Base-by-base conservation (phyloP, 1,140 invertebrate species). In the Asbolus verrucosus region DNA sequence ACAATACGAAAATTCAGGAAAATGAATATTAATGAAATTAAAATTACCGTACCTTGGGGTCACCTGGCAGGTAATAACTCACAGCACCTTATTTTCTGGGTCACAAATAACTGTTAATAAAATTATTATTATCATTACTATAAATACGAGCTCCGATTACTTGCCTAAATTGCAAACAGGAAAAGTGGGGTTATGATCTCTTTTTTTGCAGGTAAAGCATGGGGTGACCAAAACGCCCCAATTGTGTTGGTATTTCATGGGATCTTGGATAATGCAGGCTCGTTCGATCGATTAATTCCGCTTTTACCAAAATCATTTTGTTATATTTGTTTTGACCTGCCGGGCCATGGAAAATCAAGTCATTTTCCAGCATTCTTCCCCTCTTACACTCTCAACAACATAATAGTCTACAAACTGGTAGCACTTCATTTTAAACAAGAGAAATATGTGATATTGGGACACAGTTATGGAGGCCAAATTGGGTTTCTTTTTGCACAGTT, bases 21-120 rank as follows among this genome's bases (percentile, higher is more conserved):
- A 21, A 70, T 73, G 70, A 63, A 75, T 24, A 69, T 67, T 30
- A 66, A 88, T 70, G 91, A 94, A 81, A 83, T 93, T 59, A 78
- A 88, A 74, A 92, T 94, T 73, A 87, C 91, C 2, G 87, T 92
- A 9, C 91, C 91, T 31, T 93, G 90, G 91, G 92, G 92, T n/a
- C 85, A 88, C 67, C 85, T 94, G 15, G 87, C 89, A 24, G 91
- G 90, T 79, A 81, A 85, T 18, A 16, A 41, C 6, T 16, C 38
- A n/a, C n/a, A n/a, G n/a, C n/a, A n/a, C n/a, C n/a, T n/a, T n/a
- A n/a, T n/a, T n/a, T n/a, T n/a, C n/a, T n/a, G n/a, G n/a, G n/a
- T n/a, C n/a, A n/a, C n/a, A n/a, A n/a, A n/a, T n/a, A n/a, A n/a
- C n/a, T n/a, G n/a, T n/a, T n/a, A n/a, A n/a, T n/a, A n/a, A n/a